phyloP scores from a whole-genome alignment of 2,888 invertebrate species.

The Tridacna crocea region DNA sequence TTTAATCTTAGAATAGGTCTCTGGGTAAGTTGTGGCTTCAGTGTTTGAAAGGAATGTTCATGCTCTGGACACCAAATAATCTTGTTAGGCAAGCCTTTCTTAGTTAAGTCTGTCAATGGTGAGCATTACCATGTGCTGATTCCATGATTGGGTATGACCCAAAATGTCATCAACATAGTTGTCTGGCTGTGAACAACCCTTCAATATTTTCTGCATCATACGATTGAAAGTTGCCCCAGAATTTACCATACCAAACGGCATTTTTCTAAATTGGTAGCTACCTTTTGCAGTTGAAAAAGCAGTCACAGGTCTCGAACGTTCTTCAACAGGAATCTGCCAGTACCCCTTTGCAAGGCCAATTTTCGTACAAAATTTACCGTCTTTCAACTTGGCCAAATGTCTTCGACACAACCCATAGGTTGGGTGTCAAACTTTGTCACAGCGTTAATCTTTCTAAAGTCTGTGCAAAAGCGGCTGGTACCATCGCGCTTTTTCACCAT shows the following conservation, averaged over 20 bases:
- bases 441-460: too few species aligned
- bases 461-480: too few species aligned
- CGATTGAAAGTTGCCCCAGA: slow-evolving; percentile 32
- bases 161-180: too few species aligned
- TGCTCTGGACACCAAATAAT: neutral
- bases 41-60: neutral
- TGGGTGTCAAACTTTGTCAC: too few species aligned
- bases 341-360: too few species aligned
- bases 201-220: slow-evolving; percentile 25
- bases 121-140: slow-evolving; percentile 17
- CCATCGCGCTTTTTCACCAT: too few species aligned
- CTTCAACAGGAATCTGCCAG: too few species aligned
- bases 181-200: slow-evolving; percentile 1
- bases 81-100: neutral
- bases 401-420: too few species aligned
- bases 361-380: too few species aligned
- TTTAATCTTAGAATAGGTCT: neutral
- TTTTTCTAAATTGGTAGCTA: slow-evolving; percentile 10
- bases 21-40: neutral
- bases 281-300: neutral
- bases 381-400: too few species aligned
- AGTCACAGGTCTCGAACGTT: too few species aligned
- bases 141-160: slow-evolving; percentile 26
- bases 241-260: slow-evolving; percentile 34
- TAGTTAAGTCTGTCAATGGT: neutral